Conservation (phyloP, 2,888 invertebrate species). For the Auanema sp. region DNA sequence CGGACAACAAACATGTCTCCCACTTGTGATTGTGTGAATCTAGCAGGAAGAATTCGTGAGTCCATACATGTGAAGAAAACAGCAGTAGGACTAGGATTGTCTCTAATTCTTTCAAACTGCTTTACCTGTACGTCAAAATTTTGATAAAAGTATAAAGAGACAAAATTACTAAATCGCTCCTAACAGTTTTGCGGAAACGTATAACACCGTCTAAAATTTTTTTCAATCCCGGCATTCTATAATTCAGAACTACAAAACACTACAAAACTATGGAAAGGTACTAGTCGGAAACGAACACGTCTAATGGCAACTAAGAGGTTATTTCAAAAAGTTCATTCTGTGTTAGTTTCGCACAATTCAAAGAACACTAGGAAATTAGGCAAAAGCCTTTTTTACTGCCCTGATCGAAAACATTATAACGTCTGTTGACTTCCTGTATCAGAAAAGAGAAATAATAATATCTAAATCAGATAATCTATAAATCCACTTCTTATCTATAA, state of each 20-base stretch:
- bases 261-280: conserved; percentile 5
- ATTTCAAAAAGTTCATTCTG: too few relatives aligned
- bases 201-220: conserved; percentile 60
- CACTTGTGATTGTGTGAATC: conserved; percentile 71
- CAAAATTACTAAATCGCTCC: conserved; percentile 47
- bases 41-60: conserved; percentile 91
- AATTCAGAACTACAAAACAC: conserved; percentile 2
- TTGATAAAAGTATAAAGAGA: neutral
- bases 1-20: conserved; percentile 97
- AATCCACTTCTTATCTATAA: too few relatives aligned
- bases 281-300: neutral
- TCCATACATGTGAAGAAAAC: conserved; percentile 98
- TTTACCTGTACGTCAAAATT: conserved; percentile 68
- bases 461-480: too few relatives aligned
- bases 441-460: too few relatives aligned
- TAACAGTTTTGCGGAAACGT: conserved; percentile 54
- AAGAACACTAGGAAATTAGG: too few relatives aligned
- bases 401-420: too few relatives aligned
- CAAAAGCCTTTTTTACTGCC: too few relatives aligned
- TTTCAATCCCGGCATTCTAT: conserved; percentile 45
- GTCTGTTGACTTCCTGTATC: too few relatives aligned
- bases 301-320: too few relatives aligned
- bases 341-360: too few relatives aligned
- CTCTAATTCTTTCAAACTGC: conserved; percentile 85
- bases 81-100: conserved; percentile 92